These are phyloP conservation scores for Lophotriccus pileatus DNA, from an alignment of 2,797 vertebrate species.

Conservation along the genomic window DNA sequence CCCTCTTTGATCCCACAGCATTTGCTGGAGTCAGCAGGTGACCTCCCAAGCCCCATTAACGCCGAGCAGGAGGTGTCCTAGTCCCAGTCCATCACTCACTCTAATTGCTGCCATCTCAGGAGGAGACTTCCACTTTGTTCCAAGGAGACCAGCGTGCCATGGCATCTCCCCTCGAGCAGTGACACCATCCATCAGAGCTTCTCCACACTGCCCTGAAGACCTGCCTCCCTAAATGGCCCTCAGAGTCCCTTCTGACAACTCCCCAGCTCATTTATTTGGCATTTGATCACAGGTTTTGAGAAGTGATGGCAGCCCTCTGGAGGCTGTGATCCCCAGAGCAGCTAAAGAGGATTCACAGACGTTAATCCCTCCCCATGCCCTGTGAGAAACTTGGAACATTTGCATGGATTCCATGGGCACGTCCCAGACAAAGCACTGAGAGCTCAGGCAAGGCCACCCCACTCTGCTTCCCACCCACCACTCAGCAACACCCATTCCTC, in stretches of 20 bases:
- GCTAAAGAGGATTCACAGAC: not conserved
- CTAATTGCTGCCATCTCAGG: not conserved
- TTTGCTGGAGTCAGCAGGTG: not conserved
- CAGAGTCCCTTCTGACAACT: not conserved
- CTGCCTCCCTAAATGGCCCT: not conserved
- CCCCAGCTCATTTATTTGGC: not conserved
- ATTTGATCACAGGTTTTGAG: not conserved
- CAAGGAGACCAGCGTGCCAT: not conserved
- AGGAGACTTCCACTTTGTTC: not conserved
- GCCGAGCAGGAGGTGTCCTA: not conserved
- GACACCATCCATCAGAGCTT: not conserved
- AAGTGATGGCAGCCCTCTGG: not conserved
- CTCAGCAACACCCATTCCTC: not conserved
- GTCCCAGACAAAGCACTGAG: not conserved
- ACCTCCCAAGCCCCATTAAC: not conserved
- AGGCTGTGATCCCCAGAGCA: not conserved
- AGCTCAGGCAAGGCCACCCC: accelerated
- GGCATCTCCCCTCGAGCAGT: not conserved
- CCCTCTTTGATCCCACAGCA: not conserved
- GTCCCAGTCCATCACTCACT: not conserved
- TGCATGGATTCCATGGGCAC: not conserved
- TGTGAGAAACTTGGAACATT: not conserved
- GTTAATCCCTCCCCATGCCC: not conserved
- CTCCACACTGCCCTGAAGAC: not conserved
- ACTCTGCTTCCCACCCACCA: not conserved